A percentile compares a stretch with the other conserved stretches of the same genome.
phyloP scores from a whole-genome alignment of 2,888 invertebrate genomes.

The Smittia aterrima region DNA sequence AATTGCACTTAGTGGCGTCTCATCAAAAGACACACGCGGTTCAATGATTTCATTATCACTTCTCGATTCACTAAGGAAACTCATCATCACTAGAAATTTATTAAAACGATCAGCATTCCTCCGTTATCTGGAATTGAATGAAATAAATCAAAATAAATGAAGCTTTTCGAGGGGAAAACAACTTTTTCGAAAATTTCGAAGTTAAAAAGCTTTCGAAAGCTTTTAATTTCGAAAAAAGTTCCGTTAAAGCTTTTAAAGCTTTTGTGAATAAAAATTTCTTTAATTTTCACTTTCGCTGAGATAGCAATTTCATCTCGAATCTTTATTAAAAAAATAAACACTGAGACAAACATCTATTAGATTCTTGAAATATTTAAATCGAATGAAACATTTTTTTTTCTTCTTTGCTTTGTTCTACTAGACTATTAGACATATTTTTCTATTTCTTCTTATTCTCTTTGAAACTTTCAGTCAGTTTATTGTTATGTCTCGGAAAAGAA shows the following conservation, averaged over 20 bases:
- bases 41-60: slow-evolving; percentile 20
- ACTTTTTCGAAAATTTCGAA: too few relatives aligned
- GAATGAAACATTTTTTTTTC: too few relatives aligned
- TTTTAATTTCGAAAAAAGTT: not conserved
- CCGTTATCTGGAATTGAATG: not conserved
- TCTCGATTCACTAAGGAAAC: not conserved
- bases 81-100: not conserved
- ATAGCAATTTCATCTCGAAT: too few relatives aligned
- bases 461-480: slow-evolving; percentile 35
- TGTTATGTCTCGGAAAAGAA: slow-evolving; percentile 10
- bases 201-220: not conserved
- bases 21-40: slow-evolving; percentile 47
- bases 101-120: not conserved
- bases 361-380: not conserved
- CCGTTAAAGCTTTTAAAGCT: not conserved
- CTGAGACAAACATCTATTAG: not conserved
- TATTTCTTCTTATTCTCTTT: not conserved
- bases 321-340: not conserved
- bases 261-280: not conserved
- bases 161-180: too few relatives aligned
- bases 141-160: not conserved
- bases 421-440: not conserved
- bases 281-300: not conserved
- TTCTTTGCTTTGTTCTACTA: not conserved
- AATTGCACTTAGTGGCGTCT: slow-evolving; percentile 54